A percentile compares a stretch with the other conserved stretches of the same genome.
phyloP scores from a whole-genome alignment of 2,113 vertebrate species.

The Dunckerocampus dactyliophorus region DNA sequence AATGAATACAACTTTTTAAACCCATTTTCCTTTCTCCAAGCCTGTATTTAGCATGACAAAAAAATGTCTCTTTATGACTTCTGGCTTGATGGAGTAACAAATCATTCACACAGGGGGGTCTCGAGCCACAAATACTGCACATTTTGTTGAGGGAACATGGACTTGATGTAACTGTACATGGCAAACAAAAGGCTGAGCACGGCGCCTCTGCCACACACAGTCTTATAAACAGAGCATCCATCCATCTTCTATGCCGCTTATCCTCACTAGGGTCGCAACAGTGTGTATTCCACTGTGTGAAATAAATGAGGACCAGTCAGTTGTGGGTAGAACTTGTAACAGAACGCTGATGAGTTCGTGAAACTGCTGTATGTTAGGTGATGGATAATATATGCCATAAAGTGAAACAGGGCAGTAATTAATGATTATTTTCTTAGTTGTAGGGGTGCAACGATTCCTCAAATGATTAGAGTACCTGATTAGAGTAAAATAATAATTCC shows the following conservation, averaged over 20 bases:
- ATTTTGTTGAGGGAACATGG: slow-evolving; percentile 13
- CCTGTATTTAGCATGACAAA: no score
- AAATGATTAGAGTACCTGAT: no score
- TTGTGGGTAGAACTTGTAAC: not conserved
- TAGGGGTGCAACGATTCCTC: no score
- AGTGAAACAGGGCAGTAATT: no score
- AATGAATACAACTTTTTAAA: no score
- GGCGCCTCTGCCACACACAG: slow-evolving; percentile 7
- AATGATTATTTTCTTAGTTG: no score
- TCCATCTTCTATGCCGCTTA: no score
- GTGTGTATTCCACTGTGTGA: not conserved
- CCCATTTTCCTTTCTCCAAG: no score
- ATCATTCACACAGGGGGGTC: not conserved
- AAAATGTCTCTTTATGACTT: not conserved
- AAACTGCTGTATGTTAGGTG: no score
- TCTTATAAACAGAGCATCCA: not conserved
- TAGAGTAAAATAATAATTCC: no score
- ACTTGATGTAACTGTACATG: not conserved
- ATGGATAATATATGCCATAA: no score
- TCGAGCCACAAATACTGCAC: not conserved
- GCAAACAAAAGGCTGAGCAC: slow-evolving; percentile 15
- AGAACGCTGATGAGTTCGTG: not conserved
- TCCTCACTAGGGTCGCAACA: no score
- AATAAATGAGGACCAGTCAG: not conserved
- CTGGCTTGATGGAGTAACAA: not conserved